Evolutionary conservation across 2,888 invertebrate species (phyloP), one percentile per base, ranked within the genome.

Genomic region (Spilarctia lutea): DNA sequence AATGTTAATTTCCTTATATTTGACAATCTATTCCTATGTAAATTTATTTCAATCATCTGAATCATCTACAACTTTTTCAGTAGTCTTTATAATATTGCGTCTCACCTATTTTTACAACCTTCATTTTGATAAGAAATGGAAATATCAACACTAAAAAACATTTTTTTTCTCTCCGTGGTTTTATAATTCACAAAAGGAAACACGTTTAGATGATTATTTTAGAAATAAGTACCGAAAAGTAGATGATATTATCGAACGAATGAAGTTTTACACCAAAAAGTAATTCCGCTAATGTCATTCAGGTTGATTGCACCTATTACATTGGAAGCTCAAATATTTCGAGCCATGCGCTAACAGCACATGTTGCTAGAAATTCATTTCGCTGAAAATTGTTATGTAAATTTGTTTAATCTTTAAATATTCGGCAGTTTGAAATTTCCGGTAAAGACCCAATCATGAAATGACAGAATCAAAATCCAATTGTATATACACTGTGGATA

Each of bases 231-330:
- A 82, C 82, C 80, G n/a, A n/a, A n/a, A n/a, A n/a, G 7, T 35
- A 7, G 84, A 79, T 75, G 71, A 76, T 71, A 72, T 71, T 45
- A 18, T 13, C 33, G n/a, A 79, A 83, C 83, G 56, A 85, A 85
- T 83, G 81, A 70, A 52, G 74, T 85, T 83, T 73, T 48, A 66
- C 60, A 68, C 42, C 3, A n/a, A 77, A 76, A 52, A 56, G 70
- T 30, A 65, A 70, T 8, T 13, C 52, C 45, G 60, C 18, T 60
- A 18, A 63, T 33, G 16, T 27, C 18, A 30, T 63, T 63, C 63
- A 30, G 16, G 4, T 30, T 68, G 30, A 48, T 68, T 45, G 30
- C 24, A 24, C 11, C 30, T 30, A 48, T 24, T 68, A 68, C 6
- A 30, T 30, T 20, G 42, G 18, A n/a, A n/a, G 66, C 16, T 66